Conservation (phyloP, 2,888 invertebrate genomes). For the Aplocera efformata region DNA sequence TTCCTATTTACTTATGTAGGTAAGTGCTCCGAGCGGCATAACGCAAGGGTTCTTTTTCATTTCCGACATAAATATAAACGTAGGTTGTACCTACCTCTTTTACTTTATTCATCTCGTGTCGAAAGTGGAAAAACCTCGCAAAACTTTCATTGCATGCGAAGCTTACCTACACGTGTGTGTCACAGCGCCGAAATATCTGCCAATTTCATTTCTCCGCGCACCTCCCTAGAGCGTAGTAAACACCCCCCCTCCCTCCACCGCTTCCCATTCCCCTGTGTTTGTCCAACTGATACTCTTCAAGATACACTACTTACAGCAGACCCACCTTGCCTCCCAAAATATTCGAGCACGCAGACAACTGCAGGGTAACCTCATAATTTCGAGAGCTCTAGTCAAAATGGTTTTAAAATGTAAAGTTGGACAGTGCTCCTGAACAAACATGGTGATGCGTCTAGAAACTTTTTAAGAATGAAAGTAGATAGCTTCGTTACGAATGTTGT, state of each 20-base stretch:
- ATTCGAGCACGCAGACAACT: conserved; percentile 24
- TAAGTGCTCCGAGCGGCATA: conserved; percentile 35
- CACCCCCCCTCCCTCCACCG: conserved; percentile 44
- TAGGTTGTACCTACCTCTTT: conserved; percentile 50
- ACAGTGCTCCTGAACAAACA: conserved; percentile 59
- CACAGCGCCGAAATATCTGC: conserved; percentile 74
- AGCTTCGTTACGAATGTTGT: conserved; percentile 40
- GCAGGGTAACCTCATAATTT: conserved; percentile 34
- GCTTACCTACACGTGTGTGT: conserved; percentile 67
- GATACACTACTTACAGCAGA: conserved; percentile 52
- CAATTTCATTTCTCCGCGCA: conserved; percentile 74
- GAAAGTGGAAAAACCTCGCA: conserved; percentile 69
- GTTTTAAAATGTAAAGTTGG: conserved; percentile 50
- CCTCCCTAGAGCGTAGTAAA: conserved; percentile 76
- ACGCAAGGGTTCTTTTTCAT: conserved; percentile 50
- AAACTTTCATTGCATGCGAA: conserved; percentile 66
- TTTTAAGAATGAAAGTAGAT: conserved; percentile 47
- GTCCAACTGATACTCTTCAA: conserved; percentile 71
- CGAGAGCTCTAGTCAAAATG: conserved; percentile 43
- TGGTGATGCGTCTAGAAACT: conserved; percentile 67
- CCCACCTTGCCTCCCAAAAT: conserved; percentile 33
- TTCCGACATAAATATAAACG: conserved; percentile 42
- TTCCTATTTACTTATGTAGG: conserved; percentile 34
- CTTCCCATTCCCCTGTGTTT: conserved; percentile 51
- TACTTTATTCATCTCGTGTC: conserved; percentile 64